Conservation (phyloP, 2,797 vertebrate genomes). For the Thamnophis elegans region DNA sequence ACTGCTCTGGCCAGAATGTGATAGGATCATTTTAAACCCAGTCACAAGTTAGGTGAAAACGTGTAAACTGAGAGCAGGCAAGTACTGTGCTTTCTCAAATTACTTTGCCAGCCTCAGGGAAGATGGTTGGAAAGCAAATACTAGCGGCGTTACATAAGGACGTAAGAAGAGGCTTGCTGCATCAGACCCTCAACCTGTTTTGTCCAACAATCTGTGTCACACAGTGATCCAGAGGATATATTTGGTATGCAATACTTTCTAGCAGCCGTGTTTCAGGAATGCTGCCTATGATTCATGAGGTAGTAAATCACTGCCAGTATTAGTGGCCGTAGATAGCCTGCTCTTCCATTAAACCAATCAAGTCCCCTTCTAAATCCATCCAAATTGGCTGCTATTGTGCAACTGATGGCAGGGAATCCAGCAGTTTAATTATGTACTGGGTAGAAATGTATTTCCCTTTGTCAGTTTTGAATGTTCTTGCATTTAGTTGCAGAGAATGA, state of each 20-base stretch:
- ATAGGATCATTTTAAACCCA: accelerated
- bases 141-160: not conserved
- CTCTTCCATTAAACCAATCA: not conserved
- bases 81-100: not conserved
- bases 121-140: not conserved
- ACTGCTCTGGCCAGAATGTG: not conserved
- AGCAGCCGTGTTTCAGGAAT: not conserved
- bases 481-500: not conserved
- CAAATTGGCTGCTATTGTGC: not conserved
- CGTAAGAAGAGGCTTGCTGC: not conserved
- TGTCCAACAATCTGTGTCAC: not conserved
- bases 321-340: not conserved
- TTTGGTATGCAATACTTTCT: not conserved
- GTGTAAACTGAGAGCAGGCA: slow-evolving; percentile 1
- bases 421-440: not conserved
- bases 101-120: not conserved
- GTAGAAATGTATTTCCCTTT: not conserved
- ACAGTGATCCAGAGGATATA: not conserved
- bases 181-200: not conserved
- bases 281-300: not conserved
- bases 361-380: not conserved
- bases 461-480: not conserved
- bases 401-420: not conserved
- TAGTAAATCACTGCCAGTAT: not conserved
- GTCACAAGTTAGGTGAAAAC: not conserved